Evolutionary conservation across 2,113 vertebrate genomes (phyloP).

Genomic region (Hippocampus zosterae): DNA sequence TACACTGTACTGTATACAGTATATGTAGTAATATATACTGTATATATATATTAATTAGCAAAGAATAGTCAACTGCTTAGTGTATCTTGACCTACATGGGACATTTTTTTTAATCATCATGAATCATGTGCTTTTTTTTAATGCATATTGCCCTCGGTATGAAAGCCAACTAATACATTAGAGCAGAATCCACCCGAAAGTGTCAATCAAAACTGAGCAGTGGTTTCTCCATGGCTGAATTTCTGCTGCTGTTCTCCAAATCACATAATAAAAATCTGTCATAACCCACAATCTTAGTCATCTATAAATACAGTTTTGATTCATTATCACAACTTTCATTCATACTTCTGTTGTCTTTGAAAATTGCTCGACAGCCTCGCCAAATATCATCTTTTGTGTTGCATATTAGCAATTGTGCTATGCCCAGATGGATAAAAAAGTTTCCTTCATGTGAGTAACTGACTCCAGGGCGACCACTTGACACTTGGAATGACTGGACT

Average conservation of each 20-base stretch:
- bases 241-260: neutral
- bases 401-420: constrained; percentile 19
- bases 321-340: neutral
- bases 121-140: neutral
- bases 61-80: neutral
- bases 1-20: no score
- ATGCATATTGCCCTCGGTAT: neutral
- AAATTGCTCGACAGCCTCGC: neutral
- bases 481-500: constrained; percentile 66
- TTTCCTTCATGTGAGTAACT: constrained; percentile 46
- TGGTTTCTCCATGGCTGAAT: neutral
- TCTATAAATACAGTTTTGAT: neutral
- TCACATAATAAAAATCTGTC: neutral
- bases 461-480: constrained; percentile 47
- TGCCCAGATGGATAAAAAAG: constrained; percentile 29
- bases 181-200: neutral
- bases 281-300: neutral
- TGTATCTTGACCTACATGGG: neutral
- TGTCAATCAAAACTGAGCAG: neutral
- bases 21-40: no score
- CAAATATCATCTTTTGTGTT: constrained; percentile 10
- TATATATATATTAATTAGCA: no score
- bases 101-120: neutral
- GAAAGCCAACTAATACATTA: neutral
- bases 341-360: neutral